Evolutionary conservation across 2,113 vertebrate species (phyloP).

Genomic region (Lichenostomus cassidix): DNA sequence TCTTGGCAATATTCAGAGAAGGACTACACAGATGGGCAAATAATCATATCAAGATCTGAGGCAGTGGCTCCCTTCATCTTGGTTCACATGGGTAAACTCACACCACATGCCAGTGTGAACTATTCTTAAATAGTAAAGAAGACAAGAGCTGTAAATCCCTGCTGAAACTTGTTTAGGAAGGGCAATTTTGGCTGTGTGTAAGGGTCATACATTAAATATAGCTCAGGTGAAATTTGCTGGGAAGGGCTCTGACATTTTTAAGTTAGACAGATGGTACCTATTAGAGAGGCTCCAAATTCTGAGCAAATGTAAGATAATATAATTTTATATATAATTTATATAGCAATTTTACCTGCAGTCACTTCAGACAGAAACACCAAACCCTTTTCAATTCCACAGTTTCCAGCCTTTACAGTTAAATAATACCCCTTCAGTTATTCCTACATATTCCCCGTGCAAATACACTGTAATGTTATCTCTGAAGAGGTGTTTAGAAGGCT

Average conservation of each 20-base stretch:
- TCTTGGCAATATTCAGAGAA: neutral
- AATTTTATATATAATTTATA: neutral
- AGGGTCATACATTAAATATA: neutral
- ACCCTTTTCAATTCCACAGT: neutral
- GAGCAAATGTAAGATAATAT: neutral
- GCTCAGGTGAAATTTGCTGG: conserved; percentile 3
- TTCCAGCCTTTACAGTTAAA: neutral
- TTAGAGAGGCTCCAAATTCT: neutral
- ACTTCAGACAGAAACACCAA: neutral
- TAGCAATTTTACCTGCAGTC: neutral
- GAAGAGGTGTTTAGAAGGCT: neutral
- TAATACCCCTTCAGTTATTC: neutral
- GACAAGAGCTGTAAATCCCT: conserved; percentile 38
- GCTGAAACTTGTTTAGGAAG: conserved; percentile 24
- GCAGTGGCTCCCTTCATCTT: neutral
- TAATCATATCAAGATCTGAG: conserved; percentile 25
- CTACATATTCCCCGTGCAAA: neutral
- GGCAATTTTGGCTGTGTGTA: neutral
- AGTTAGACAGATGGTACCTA: neutral
- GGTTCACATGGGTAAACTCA: conserved; percentile 21
- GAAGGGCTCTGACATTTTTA: neutral
- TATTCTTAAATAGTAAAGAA: neutral
- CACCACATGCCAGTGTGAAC: neutral
- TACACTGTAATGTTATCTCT: neutral
- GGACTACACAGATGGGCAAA: conserved; percentile 37